Evolutionary conservation across 2,797 vertebrate genomes (phyloP).

Genomic region (Mormyrops boulengeri): DNA sequence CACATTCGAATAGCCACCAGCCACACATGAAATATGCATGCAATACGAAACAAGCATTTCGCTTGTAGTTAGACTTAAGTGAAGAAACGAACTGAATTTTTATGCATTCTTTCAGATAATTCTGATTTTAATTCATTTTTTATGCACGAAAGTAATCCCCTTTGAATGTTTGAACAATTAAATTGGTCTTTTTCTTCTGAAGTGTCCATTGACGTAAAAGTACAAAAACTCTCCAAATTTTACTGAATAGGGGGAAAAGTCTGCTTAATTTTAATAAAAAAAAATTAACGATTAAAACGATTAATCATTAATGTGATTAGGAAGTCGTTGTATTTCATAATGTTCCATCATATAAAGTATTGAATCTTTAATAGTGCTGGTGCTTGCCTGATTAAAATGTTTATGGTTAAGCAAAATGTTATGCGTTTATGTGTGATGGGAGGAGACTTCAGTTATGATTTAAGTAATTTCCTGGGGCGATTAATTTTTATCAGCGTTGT

Average conservation of each 20-base stretch:
- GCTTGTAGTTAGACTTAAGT: background rate
- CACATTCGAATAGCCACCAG: conserved; percentile 9
- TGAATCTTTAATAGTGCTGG: background rate
- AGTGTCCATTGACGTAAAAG: conserved; percentile 30
- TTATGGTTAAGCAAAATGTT: background rate
- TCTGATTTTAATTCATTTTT: conserved; percentile 24
- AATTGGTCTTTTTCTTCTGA: conserved; percentile 31
- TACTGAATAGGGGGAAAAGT: conserved; percentile 27
- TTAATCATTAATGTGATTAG: conserved; percentile 25
- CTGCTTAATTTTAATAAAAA: conserved; percentile 32
- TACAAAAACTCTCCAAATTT: conserved; percentile 38
- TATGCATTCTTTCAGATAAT: conserved; percentile 30
- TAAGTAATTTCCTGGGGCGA: background rate
- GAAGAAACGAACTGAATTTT: conserved; percentile 6
- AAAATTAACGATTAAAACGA: conserved; percentile 33
- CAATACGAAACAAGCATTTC: conserved; percentile 17
- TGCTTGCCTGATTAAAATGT: background rate
- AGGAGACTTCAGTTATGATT: background rate
- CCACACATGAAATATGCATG: conserved; percentile 25
- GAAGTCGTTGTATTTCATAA: background rate
- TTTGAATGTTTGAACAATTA: conserved; percentile 22
- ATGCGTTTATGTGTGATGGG: background rate
- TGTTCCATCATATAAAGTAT: background rate
- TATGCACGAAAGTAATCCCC: conserved; percentile 30
- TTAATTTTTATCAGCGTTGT: background rate